These are phyloP conservation scores for Dorcus parallelipipedus DNA, from an alignment of 2,888 invertebrate species.

Conservation along the genomic window DNA sequence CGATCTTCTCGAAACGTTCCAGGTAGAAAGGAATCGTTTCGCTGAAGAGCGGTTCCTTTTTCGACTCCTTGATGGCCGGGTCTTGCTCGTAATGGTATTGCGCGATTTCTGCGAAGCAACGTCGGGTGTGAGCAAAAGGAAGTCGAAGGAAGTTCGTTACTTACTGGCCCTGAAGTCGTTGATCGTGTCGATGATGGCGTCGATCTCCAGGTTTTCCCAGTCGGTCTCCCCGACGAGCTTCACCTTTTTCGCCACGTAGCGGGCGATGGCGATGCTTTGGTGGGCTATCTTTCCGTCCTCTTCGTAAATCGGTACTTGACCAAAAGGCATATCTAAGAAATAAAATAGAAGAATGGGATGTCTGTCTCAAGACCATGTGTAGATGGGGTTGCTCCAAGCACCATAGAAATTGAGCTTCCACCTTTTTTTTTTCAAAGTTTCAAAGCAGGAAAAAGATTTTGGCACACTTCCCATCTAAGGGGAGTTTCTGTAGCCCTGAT, in stretches of 20 bases:
- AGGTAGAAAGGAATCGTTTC: slow-evolving; percentile 57
- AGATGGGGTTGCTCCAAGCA: too few relatives aligned
- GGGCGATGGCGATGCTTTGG: slow-evolving; percentile 59
- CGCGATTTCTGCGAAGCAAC: slow-evolving; percentile 46
- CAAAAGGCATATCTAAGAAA: slow-evolving; percentile 57
- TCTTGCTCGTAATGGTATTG: slow-evolving; percentile 55
- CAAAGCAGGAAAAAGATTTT: too few relatives aligned
- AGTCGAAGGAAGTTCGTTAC: neutral
- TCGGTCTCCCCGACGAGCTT: slow-evolving; percentile 55
- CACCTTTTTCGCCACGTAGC: slow-evolving; percentile 61
- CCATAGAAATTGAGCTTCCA: too few relatives aligned
- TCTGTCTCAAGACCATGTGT: too few relatives aligned
- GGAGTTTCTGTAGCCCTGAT: too few relatives aligned
- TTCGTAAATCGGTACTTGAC: slow-evolving; percentile 61
- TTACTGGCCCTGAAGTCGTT: slow-evolving; percentile 59
- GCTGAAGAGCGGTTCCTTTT: slow-evolving; percentile 49
- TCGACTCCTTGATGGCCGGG: slow-evolving; percentile 50
- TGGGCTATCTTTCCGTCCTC: slow-evolving; percentile 59
- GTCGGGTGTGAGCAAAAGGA: neutral
- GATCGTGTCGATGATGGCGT: slow-evolving; percentile 59
- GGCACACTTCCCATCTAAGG: too few relatives aligned
- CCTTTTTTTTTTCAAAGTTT: too few relatives aligned
- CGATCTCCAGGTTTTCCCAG: slow-evolving; percentile 61
- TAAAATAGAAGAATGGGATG: too few relatives aligned
- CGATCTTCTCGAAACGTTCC: slow-evolving; percentile 55